A percentile compares a stretch with the other conserved stretches of the same genome.
Evolutionary conservation across 1,140 invertebrate species (phyloP).

Genomic region (Magallana gigas): DNA sequence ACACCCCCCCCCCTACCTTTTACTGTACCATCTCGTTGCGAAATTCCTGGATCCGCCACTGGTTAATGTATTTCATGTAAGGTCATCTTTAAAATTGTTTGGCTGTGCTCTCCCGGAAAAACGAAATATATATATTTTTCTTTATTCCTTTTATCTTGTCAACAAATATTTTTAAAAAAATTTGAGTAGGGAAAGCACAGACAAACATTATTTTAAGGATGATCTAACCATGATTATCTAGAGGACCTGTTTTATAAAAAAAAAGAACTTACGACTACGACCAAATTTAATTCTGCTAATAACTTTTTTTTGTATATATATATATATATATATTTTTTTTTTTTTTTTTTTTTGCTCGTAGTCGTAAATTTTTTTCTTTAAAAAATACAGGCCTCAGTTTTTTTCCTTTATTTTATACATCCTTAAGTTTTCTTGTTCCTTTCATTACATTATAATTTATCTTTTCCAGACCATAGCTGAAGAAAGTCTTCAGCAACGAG

Average conservation of each 20-base stretch:
- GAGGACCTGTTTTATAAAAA: not conserved
- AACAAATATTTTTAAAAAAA: not conserved
- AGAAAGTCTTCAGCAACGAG: not conserved
- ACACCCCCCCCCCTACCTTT: no score
- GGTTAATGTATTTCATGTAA: no score
- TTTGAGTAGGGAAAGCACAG: not conserved
- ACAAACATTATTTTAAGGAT: not conserved
- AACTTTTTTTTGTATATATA: no score
- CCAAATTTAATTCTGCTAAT: conserved; percentile 6
- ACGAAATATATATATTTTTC: not conserved
- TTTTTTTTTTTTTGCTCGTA: not conserved
- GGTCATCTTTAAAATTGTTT: not conserved
- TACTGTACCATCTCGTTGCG: no score
- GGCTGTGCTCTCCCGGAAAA: not conserved
- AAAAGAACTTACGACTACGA: not conserved
- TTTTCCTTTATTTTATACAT: conserved; percentile 1
- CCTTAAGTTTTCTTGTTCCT: not conserved
- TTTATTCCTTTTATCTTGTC: not conserved
- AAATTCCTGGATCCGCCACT: no score
- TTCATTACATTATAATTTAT: not conserved
- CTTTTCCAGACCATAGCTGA: not conserved
- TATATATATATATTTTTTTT: no score
- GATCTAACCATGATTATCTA: not conserved
- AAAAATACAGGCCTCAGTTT: not conserved
- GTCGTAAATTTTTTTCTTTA: not conserved